Evolutionary conservation across 2,113 vertebrate species (phyloP).

Genomic region (Odobenus rosmarus): DNA sequence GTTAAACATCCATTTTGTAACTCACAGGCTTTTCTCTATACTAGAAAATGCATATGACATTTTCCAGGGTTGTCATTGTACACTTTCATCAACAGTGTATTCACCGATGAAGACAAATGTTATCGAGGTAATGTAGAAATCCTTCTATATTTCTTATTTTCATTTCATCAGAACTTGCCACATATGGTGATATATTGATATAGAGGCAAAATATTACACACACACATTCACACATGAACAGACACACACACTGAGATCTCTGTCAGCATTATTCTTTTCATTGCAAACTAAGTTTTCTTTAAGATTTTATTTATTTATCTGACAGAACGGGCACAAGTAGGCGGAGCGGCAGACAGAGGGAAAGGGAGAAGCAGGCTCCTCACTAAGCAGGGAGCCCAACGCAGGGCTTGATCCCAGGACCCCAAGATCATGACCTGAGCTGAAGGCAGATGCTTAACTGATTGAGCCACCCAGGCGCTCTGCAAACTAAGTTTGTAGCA

Average conservation of each 20-base stretch:
- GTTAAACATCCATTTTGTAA: background rate
- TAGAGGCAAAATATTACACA: slow-evolving; percentile 37
- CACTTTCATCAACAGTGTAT: slow-evolving; percentile 49
- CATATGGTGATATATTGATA: slow-evolving; percentile 35
- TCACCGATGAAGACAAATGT: slow-evolving; percentile 74
- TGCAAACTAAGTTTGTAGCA: slow-evolving; percentile 72
- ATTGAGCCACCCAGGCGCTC: background rate
- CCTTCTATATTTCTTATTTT: background rate
- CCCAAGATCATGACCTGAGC: background rate
- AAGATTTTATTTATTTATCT: background rate
- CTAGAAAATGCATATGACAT: slow-evolving; percentile 31
- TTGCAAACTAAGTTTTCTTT: slow-evolving; percentile 67
- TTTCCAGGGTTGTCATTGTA: slow-evolving; percentile 53
- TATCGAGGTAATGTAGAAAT: slow-evolving; percentile 34
- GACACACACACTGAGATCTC: background rate
- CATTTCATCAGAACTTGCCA: background rate
- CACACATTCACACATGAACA: background rate
- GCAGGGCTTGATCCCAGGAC: background rate
- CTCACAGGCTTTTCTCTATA: background rate
- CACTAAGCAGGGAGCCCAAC: background rate
- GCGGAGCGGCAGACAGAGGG: background rate
- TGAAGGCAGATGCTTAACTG: background rate
- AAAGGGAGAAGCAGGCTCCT: background rate
- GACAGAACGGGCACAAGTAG: background rate
- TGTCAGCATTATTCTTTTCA: slow-evolving; percentile 63